phyloP scores from a whole-genome alignment of 2,888 invertebrate species.

The Matsumyia berberina region DNA sequence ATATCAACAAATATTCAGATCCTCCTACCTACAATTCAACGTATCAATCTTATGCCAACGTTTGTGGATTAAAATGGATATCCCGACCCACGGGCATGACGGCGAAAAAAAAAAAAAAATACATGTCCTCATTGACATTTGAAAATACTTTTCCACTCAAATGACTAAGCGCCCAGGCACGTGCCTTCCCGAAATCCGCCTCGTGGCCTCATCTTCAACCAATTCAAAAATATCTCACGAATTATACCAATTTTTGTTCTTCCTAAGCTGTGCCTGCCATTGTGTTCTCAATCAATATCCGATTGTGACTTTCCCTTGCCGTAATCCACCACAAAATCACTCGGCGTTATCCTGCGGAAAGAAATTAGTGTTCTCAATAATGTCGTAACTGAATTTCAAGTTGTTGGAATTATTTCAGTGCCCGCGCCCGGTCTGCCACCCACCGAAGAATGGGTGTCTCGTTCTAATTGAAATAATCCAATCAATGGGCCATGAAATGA shows the following conservation, averaged over 20 bases:
- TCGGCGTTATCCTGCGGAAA: slow-evolving; percentile 41
- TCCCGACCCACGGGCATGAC: not conserved
- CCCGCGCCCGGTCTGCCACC: too few species aligned
- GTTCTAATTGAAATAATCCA: slow-evolving; percentile 52
- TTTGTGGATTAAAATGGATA: not conserved
- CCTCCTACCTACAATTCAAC: not conserved
- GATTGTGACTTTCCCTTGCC: slow-evolving; percentile 29
- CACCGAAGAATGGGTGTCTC: slow-evolving; percentile 7
- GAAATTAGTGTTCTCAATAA: slow-evolving; percentile 51
- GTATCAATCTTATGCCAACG: slow-evolving; percentile 1
- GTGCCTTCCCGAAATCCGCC: slow-evolving; percentile 9
- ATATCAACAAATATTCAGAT: too few species aligned
- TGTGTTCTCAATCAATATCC: slow-evolving; percentile 41
- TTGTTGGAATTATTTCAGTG: slow-evolving; percentile 40
- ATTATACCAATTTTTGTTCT: slow-evolving; percentile 19
- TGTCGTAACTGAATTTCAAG: slow-evolving; percentile 56
- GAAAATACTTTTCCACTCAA: slow-evolving; percentile 11
- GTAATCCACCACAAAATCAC: slow-evolving; percentile 45
- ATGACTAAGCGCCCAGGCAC: slow-evolving; percentile 17
- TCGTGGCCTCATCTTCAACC: slow-evolving; percentile 5
- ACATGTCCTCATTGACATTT: slow-evolving; percentile 7
- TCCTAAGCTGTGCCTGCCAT: slow-evolving; percentile 4
- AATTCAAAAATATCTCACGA: slow-evolving; percentile 28
- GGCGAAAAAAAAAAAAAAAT: not conserved
- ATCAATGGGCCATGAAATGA: slow-evolving; percentile 62